Base-by-base conservation (phyloP, 2,888 invertebrate genomes). In the Cephalotes varians region DNA sequence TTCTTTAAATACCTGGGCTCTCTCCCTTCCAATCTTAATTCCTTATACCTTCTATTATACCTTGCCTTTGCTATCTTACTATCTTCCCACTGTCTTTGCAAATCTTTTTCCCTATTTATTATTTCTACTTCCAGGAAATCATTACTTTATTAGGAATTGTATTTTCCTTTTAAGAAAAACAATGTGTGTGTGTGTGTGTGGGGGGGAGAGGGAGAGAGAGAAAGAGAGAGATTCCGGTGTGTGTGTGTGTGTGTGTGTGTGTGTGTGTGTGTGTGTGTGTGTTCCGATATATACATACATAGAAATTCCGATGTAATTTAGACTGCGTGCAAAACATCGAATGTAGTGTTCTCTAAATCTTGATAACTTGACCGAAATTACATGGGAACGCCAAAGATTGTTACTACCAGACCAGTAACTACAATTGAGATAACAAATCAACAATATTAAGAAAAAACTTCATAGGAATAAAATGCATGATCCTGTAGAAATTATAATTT, bases 311-410 rank as follows among this genome's bases (percentile, higher is more conserved):
- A 84, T 69, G 85, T 85, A 88, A 88, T 88, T 89, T 86, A 81
- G 84, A 82, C 85, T 74, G 89, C 64, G 84, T 74, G 81, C 85
- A 88, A 89, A 89, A 87, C 89, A 89, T 85, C 87, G 10, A 71
- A 72, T 25, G 37, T 56, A 72, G 25, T 37, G 12, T 34, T 71
- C 21, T 54, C 25, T 18, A 51, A 54, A 72, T 54, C 37, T 54
- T 31, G 49, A 69, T 69, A 37, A 56, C 21, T 28, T 28, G 25
- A 18, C 3, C 34, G 49, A 56, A 40, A 7, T n/a, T 37, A 18
- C 10, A n/a, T 37, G 18, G 10, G 7, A 56, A 18, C 10, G 51
- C 6, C 37, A 10, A 72, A 37, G 15, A 15, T 56, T 40, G 12
- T 72, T 37, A 34, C 9, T 34, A 15, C n/a, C 21, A 49, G 15